Conservation (phyloP, 2,888 invertebrate genomes). For the Portevinia maculata region DNA sequence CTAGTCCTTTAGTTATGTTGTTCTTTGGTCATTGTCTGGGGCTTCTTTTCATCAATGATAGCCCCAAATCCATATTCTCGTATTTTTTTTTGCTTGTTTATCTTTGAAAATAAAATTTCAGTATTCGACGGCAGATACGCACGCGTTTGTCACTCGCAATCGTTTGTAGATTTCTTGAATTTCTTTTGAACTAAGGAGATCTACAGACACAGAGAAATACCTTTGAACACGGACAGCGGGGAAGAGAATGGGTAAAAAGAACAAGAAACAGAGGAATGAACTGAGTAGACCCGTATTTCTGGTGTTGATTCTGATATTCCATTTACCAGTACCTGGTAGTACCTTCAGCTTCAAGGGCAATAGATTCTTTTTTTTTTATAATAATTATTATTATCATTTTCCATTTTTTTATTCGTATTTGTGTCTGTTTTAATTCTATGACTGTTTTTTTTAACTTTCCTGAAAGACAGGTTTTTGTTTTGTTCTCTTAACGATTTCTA, state of each 20-base stretch:
- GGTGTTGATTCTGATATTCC: constrained; percentile 58
- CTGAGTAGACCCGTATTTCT: constrained; percentile 65
- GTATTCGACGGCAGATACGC: constrained; percentile 60
- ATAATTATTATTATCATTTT: constrained; percentile 32
- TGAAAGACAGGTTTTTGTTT: constrained; percentile 48
- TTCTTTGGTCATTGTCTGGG: constrained; percentile 22
- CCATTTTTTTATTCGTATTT: constrained; percentile 33
- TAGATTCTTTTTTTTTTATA: constrained; percentile 26
- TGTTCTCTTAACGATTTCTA: constrained; percentile 15
- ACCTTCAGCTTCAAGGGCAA: constrained; percentile 59
- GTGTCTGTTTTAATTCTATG: constrained; percentile 40
- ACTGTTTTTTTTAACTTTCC: constrained; percentile 35
- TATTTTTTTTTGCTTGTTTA: constrained; percentile 11
- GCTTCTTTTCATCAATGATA: constrained; percentile 73
- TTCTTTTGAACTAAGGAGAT: constrained; percentile 33
- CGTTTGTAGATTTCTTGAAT: constrained; percentile 51
- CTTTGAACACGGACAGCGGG: constrained; percentile 1
- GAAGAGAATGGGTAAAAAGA: constrained; percentile 8
- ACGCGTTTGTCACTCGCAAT: constrained; percentile 73
- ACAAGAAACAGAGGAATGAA: constrained; percentile 40
- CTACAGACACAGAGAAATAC: constrained; percentile 8
- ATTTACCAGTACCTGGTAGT: constrained; percentile 58
- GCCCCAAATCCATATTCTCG: constrained; percentile 15
- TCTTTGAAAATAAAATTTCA: constrained; percentile 28
- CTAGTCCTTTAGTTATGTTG: constrained; percentile 32